Percentiles rank a stretch among this genome's conserved stretches.
Evolutionary conservation across 2,888 invertebrate species (phyloP).

Genomic region (Plebejus melissa): DNA sequence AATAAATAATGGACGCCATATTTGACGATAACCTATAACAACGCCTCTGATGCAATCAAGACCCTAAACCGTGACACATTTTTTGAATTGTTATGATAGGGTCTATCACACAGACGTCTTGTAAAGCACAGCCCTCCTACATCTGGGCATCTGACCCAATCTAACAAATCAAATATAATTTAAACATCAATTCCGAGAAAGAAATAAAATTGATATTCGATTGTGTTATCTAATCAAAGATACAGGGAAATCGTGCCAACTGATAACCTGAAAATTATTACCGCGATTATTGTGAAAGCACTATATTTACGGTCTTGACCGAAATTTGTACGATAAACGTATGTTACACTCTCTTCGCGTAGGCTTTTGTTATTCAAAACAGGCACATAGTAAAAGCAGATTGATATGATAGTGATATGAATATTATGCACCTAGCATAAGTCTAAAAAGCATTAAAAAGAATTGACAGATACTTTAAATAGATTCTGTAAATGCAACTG

Average conservation of each 20-base stretch:
- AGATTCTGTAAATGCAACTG: no score
- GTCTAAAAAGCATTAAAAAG: no score
- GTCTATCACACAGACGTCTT: neutral
- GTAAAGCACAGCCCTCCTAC: slow-evolving; percentile 1
- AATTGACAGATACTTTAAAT: no score
- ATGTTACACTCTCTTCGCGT: slow-evolving; percentile 1
- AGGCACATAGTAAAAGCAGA: neutral
- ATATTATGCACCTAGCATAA: neutral
- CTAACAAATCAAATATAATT: slow-evolving; percentile 22
- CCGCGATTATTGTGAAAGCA: slow-evolving; percentile 44
- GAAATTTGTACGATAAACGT: slow-evolving; percentile 24
- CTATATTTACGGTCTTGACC: slow-evolving; percentile 30
- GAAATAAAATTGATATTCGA: slow-evolving; percentile 23
- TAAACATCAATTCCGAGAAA: slow-evolving; percentile 23
- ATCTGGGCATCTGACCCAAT: neutral
- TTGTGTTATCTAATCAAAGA: slow-evolving; percentile 34
- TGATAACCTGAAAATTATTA: slow-evolving; percentile 47
- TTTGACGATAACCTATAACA: no score
- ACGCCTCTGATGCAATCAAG: no score
- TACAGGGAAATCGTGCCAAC: slow-evolving; percentile 42
- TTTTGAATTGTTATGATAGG: no score
- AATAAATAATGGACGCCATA: no score
- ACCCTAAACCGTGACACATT: no score
- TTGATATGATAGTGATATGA: neutral
- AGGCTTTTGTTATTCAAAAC: neutral